phyloP scores from a whole-genome alignment of 2,888 invertebrate species.

The Temnothorax unifasciatus region DNA sequence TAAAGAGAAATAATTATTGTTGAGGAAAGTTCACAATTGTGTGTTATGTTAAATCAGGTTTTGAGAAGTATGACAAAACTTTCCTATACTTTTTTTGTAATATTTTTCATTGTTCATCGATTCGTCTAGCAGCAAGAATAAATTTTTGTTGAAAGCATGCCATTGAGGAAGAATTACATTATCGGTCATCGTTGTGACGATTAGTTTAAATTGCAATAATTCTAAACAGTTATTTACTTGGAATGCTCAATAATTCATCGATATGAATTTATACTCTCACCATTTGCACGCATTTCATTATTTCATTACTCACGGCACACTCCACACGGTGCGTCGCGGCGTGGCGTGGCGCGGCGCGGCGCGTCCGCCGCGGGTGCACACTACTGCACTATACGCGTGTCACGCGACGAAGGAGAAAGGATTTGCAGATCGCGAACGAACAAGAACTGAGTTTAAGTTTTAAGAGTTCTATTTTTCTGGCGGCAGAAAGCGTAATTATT shows the following conservation, averaged over 20 bases:
- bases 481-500: conserved; percentile 73
- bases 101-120: conserved; percentile 4
- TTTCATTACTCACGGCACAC: conserved; percentile 12
- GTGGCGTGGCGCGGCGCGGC: no score
- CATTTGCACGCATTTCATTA: not conserved
- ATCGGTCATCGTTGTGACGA: not conserved
- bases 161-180: not conserved
- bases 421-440: conserved; percentile 60
- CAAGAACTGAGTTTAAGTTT: conserved; percentile 83
- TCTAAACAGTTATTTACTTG: not conserved
- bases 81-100: not conserved
- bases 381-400: not conserved
- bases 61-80: not conserved
- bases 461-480: conserved; percentile 86
- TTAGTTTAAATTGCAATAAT: not conserved
- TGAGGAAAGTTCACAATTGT: not conserved
- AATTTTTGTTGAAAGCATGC: conserved; percentile 20
- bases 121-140: not conserved
- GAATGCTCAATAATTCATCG: not conserved
- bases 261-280: not conserved
- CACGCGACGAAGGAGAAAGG: conserved; percentile 26
- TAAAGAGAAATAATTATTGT: not conserved
- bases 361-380: not conserved
- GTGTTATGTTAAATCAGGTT: not conserved
- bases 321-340: conserved; percentile 21